Conservation (phyloP, 2,797 vertebrate genomes). For the Myioborus melanocephalus region DNA sequence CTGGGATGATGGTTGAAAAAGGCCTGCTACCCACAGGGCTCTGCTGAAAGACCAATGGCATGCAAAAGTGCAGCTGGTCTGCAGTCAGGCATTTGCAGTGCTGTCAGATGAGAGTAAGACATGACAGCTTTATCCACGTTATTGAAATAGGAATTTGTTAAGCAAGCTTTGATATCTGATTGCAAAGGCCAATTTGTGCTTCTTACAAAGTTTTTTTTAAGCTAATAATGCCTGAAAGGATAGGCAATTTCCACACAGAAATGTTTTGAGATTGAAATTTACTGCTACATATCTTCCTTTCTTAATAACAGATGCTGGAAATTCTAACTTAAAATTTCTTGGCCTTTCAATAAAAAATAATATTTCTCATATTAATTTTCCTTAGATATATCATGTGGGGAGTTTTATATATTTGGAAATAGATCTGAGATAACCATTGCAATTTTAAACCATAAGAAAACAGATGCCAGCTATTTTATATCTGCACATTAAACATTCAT, state of each 20-base stretch:
- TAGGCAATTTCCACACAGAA: neutral
- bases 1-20: neutral
- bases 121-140: neutral
- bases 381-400: accelerated
- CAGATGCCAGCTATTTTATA: neutral
- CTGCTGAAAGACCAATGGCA: neutral
- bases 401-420: neutral
- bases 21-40: neutral
- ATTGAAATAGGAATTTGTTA: neutral
- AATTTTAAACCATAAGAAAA: neutral
- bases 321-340: neutral
- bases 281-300: neutral
- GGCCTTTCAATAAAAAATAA: neutral
- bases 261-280: neutral
- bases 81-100: neutral
- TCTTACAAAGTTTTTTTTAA: neutral
- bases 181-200: neutral
- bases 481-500: neutral
- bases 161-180: neutral
- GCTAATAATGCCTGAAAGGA: neutral
- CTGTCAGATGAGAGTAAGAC: neutral
- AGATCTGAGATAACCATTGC: neutral
- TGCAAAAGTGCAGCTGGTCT: neutral
- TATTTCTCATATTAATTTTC: neutral
- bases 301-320: neutral